A percentile compares a stretch with the other conserved stretches of the same genome.
phyloP scores from a whole-genome alignment of 2,888 invertebrate genomes.

The Patella ulyssiponensis region DNA sequence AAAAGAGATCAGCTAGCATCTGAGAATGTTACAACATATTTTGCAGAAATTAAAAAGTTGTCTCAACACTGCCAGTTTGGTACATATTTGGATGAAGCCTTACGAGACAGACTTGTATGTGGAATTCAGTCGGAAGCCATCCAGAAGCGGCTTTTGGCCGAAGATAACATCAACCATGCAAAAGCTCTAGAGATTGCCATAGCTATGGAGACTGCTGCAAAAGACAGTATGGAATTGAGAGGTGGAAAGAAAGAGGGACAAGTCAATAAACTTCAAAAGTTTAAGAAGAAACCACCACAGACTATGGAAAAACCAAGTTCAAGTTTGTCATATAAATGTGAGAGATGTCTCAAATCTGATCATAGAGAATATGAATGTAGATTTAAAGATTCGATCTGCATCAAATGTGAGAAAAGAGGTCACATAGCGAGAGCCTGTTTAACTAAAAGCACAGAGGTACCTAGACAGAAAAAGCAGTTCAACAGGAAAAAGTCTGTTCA shows the following conservation, averaged over 20 bases:
- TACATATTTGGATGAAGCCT: not conserved
- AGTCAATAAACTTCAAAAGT: not conserved
- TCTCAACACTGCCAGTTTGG: slow-evolving; percentile 1
- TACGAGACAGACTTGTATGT: slow-evolving; percentile 2
- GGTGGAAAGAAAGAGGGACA: not conserved
- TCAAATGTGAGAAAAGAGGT: not conserved
- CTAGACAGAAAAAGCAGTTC: no score
- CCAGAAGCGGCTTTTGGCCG: not conserved
- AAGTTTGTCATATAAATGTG: no score
- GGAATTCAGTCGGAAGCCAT: not conserved
- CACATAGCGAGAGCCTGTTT: not conserved
- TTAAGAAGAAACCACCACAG: not conserved
- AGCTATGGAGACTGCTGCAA: slow-evolving; percentile 3
- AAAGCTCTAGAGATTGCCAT: not conserved
- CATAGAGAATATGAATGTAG: not conserved
- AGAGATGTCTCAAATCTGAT: not conserved
- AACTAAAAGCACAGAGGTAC: no score
- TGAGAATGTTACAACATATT: not conserved
- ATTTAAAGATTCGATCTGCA: no score
- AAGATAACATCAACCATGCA: not conserved
- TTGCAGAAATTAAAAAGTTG: not conserved
- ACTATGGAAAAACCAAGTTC: no score
- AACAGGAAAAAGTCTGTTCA: no score
- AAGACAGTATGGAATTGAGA: not conserved
- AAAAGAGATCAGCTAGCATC: no score